A percentile compares a stretch with the other conserved stretches of the same genome.
Evolutionary conservation across 2,113 vertebrate species (phyloP).

Genomic region (Hippolais icterina): DNA sequence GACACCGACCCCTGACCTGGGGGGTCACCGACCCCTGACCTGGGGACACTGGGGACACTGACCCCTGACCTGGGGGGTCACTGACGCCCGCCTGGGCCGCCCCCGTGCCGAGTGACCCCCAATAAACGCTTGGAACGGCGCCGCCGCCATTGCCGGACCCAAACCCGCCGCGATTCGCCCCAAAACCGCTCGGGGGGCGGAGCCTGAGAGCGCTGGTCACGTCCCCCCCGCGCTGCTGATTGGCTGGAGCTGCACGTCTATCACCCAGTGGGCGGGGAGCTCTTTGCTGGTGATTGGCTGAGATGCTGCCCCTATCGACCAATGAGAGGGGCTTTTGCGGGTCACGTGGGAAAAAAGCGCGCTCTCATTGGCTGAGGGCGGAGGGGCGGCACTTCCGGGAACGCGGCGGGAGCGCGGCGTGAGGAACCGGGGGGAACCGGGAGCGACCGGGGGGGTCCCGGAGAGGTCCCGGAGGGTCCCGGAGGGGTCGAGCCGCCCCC

Average conservation of each 20-base stretch:
- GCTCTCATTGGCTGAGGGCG: background rate
- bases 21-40: background rate
- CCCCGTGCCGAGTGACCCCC: background rate
- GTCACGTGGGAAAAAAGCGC: background rate
- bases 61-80: background rate
- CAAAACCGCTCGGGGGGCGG: background rate
- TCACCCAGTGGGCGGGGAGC: accelerated
- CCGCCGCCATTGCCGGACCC: background rate
- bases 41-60: background rate
- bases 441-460: accelerated
- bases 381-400: background rate
- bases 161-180: background rate
- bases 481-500: background rate
- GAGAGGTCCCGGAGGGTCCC: background rate
- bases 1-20: background rate
- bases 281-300: background rate
- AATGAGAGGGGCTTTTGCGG: accelerated
- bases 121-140: background rate
- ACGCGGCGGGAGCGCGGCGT: background rate
- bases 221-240: background rate
- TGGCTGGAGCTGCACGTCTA: accelerated
- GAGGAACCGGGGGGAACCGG: background rate
- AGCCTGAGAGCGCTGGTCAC: accelerated
- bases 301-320: accelerated
- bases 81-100: accelerated